Evolutionary conservation across 2,888 invertebrate species (phyloP).

Genomic region (Timandra comae): DNA sequence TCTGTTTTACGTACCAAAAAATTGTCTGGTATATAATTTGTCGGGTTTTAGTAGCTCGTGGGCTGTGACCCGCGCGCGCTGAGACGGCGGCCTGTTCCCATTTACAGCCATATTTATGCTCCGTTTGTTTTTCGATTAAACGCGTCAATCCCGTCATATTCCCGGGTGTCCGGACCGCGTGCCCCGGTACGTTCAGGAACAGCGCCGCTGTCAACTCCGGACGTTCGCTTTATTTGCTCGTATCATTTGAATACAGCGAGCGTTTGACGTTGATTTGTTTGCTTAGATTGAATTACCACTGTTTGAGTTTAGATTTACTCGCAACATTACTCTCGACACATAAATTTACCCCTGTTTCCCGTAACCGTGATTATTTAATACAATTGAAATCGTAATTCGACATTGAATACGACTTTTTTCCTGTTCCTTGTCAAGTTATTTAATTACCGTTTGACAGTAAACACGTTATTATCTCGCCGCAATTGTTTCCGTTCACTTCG

Average conservation of each 20-base stretch:
- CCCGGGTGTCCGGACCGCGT: conserved; percentile 17
- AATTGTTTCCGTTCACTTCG: conserved; percentile 3
- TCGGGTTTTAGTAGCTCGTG: conserved; percentile 24
- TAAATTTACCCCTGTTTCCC: too few species aligned
- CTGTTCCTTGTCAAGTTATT: too few species aligned
- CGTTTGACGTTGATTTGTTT: conserved; percentile 37
- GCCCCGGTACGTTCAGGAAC: conserved; percentile 13
- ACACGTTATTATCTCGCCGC: background rate
- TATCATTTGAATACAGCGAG: conserved; percentile 36
- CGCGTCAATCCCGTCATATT: conserved; percentile 32
- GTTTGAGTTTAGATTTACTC: conserved; percentile 7
- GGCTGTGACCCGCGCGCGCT: conserved; percentile 11
- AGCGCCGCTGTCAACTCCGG: conserved; percentile 26
- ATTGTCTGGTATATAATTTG: conserved; percentile 21
- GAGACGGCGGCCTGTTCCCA: conserved; percentile 4
- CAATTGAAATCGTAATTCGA: too few species aligned
- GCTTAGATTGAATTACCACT: conserved; percentile 33
- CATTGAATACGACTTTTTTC: too few species aligned
- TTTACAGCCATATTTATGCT: conserved; percentile 32
- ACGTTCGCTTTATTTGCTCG: conserved; percentile 36
- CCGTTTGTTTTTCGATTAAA: conserved; percentile 51
- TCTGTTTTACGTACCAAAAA: conserved; percentile 14
- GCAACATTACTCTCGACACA: too few species aligned
- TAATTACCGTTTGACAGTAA: too few species aligned
- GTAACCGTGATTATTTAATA: too few species aligned